phyloP scores from a whole-genome alignment of 2,113 vertebrate species.

The Aptenodytes forsteri region DNA sequence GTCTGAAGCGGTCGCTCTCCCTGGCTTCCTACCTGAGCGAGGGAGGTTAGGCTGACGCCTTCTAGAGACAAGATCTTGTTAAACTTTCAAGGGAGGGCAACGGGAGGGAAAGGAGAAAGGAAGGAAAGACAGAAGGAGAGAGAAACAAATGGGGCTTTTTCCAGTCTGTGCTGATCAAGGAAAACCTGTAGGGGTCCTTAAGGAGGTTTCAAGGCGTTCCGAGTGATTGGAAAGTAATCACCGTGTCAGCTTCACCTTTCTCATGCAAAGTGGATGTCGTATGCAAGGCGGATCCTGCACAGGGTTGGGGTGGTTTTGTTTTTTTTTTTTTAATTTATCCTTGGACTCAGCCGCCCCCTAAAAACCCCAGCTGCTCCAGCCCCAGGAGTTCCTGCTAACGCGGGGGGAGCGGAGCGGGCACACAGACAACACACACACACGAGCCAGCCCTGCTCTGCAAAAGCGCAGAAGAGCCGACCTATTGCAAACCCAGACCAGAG shows the following conservation, averaged over 20 bases:
- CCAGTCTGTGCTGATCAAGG: constrained; percentile 72
- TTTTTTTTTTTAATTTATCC: constrained; percentile 6
- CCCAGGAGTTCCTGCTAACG: neutral
- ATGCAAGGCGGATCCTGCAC: constrained; percentile 87
- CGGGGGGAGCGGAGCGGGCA: neutral
- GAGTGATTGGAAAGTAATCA: constrained; percentile 86
- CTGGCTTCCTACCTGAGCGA: constrained; percentile 41
- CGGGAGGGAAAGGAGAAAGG: neutral
- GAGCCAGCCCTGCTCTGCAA: neutral
- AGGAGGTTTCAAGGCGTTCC: constrained; percentile 81
- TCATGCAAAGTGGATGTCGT: constrained; percentile 90
- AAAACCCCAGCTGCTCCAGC: constrained; percentile 24
- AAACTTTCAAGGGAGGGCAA: constrained; percentile 45
- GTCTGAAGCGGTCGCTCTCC: neutral
- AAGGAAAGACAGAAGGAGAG: constrained; percentile 7
- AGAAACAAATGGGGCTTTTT: constrained; percentile 58
- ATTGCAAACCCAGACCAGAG: neutral
- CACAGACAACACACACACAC: neutral
- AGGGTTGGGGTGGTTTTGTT: constrained; percentile 52
- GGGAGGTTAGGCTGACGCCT: neutral
- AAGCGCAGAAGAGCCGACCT: neutral
- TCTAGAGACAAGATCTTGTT: neutral
- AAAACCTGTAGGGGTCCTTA: constrained; percentile 65
- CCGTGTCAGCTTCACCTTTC: constrained; percentile 91
- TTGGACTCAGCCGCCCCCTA: neutral